These are phyloP conservation scores for Aplodontia rufa DNA, from an alignment of 2,113 vertebrate genomes.

Conservation along the genomic window DNA sequence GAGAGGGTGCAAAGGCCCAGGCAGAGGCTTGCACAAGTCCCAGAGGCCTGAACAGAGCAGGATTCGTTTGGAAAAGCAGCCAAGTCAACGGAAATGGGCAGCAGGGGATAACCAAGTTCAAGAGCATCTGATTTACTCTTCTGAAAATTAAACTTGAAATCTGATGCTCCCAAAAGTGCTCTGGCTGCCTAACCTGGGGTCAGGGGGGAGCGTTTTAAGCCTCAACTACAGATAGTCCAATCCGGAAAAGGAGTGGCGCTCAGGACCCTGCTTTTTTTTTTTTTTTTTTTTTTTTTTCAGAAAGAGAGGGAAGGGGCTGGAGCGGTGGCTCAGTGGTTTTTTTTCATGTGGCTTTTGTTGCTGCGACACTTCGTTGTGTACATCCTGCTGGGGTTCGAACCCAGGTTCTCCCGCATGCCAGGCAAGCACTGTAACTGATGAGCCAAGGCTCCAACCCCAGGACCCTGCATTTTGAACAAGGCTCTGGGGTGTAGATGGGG, in stretches of 20 bases:
- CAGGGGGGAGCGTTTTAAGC: not conserved
- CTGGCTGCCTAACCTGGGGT: not conserved
- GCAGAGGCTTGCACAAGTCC: not conserved
- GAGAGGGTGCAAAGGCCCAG: not conserved
- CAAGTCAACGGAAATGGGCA: not conserved
- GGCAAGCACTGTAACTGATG: too few species aligned
- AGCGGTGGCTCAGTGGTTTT: too few species aligned
- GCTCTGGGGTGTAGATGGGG: not conserved
- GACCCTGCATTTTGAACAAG: not conserved
- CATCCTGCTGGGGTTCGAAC: too few species aligned
- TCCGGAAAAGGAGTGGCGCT: not conserved
- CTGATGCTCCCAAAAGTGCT: not conserved
- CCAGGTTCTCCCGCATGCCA: too few species aligned
- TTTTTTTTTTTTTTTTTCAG: too few species aligned
- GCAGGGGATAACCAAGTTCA: accelerated
- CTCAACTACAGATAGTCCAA: not conserved
- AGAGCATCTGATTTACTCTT: not conserved
- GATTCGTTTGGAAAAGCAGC: not conserved
- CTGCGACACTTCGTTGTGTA: too few species aligned
- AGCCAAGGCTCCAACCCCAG: too few species aligned
- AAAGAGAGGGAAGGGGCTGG: too few species aligned
- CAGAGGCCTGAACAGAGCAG: not conserved
- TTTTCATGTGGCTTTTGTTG: too few species aligned
- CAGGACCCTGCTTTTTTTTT: not conserved
- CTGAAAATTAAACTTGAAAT: not conserved